Conservation (phyloP, 1,140 invertebrate species). For the Trypoxylus dichotomus region DNA sequence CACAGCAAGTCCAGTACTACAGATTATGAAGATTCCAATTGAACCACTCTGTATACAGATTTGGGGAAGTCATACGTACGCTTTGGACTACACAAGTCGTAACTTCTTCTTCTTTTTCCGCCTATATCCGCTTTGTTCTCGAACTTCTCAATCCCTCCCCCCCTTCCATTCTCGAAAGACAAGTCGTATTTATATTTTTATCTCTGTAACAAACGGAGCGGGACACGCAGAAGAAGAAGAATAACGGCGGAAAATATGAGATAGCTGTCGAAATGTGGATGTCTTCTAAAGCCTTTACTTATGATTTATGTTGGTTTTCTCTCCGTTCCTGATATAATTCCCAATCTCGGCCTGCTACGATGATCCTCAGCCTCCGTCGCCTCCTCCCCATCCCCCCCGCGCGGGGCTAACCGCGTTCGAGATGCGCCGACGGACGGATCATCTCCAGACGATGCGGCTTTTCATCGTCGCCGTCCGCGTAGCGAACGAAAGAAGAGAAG, state of each 20-base stretch:
- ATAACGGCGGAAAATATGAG: constrained; percentile 9
- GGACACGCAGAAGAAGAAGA: background rate
- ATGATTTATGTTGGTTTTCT: constrained; percentile 24
- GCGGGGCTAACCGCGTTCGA: background rate
- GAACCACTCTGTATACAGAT: background rate
- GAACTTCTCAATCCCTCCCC: background rate
- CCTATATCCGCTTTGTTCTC: background rate
- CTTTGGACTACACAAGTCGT: background rate
- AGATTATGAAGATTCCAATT: too few species aligned
- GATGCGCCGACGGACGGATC: constrained; percentile 4
- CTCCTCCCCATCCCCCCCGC: background rate
- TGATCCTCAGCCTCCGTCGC: background rate
- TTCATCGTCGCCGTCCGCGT: background rate
- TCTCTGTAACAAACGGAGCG: background rate
- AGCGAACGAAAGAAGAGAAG: too few species aligned
- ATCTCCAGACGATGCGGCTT: constrained; percentile 1
- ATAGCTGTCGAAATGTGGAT: constrained; percentile 23
- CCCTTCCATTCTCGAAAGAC: background rate
- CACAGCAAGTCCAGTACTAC: too few species aligned
- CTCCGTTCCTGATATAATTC: constrained; percentile 25
- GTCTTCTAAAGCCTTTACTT: constrained; percentile 19
- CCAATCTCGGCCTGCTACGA: background rate
- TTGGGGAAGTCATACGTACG: background rate
- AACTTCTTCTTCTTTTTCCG: background rate
- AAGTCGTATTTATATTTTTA: constrained; percentile 22